Base-by-base conservation (phyloP, 2,113 vertebrate genomes). In the Platysternon megacephalum region DNA sequence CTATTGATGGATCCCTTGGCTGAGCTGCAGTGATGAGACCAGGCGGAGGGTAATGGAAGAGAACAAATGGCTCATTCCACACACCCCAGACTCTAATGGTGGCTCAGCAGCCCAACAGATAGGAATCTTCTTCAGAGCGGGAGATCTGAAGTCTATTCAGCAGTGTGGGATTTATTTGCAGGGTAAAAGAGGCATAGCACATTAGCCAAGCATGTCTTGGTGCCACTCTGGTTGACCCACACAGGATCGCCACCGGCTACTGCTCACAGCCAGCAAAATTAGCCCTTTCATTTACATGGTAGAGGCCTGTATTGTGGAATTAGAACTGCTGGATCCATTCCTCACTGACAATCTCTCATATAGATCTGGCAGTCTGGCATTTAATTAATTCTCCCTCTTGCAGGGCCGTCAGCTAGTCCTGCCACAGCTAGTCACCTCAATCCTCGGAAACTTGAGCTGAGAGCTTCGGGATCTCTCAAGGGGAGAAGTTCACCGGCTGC, bases 401-500 rank as follows among this genome's bases (percentile, higher is more conserved):
- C 88, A 39, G 94, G 2, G 90, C 90, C 35, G 82, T 16, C 74
- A 92, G 87, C 94, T 46, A 72, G 74, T 74, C 42, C 0, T 82
- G 83, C 81, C 3, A 11, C 65, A 58, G 29, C 5, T 0, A 93
- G 52, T 83, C 49, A 85, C 89, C 35, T 84, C 93, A 97, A 95
- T 82, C 0, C 0, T 6, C 0, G 14, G 48, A 93, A 95, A 89
- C 96, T 91, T 90, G 28, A 95, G 89, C 91, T 12, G 12, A 51
- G 93, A 92, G 85, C 83, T 90, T 22, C 2, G 3, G 88, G 78
- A 86, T 89, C 84, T 87, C 93, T 96, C 94, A 1, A 0, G 2
- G 97, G 85, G 51, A 52, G 51, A 52, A 52, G 19, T 79, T 80
- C 94, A 97, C 85, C 96, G 88, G 97, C 97, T 96, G 97, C 21